Conservation (phyloP, 2,888 invertebrate genomes). For the Salticus scenicus region DNA sequence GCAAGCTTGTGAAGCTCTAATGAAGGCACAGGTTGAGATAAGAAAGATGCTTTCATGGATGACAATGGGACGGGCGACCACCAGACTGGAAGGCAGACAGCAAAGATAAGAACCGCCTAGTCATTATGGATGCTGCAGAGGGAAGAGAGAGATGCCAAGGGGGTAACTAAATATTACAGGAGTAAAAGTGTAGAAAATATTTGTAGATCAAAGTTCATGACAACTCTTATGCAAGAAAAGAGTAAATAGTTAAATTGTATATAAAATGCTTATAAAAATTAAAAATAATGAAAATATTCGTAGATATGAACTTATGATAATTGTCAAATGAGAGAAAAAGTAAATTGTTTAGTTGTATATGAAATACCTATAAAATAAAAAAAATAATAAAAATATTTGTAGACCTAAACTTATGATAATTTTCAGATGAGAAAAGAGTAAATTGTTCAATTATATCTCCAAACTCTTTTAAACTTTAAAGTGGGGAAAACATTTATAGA, state of each 20-base stretch:
- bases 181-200: background rate
- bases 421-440: background rate
- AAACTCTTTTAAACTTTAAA: too few species aligned
- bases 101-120: slow-evolving; percentile 54
- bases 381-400: background rate
- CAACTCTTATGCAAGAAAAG: background rate
- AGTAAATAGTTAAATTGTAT: background rate
- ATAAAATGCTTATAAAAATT: too few species aligned
- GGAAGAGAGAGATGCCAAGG: background rate
- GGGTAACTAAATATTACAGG: background rate
- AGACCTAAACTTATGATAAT: background rate
- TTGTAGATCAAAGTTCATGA: background rate
- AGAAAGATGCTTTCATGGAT: slow-evolving; percentile 37
- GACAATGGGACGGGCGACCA: slow-evolving; percentile 54
- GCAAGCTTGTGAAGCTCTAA: slow-evolving; percentile 52
- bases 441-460: too few species aligned
- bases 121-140: slow-evolving; percentile 54
- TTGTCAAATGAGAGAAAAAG: too few species aligned
- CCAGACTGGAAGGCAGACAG: slow-evolving; percentile 32
- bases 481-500: too few species aligned
- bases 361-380: background rate
- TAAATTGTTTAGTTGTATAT: too few species aligned
- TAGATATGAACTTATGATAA: too few species aligned
- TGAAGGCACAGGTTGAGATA: slow-evolving; percentile 59
- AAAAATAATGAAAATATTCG: too few species aligned